Percentiles rank a stretch among this genome's conserved stretches.
Evolutionary conservation across 2,113 vertebrate genomes (phyloP).

Genomic region (Mesoclemmys tuberculata): DNA sequence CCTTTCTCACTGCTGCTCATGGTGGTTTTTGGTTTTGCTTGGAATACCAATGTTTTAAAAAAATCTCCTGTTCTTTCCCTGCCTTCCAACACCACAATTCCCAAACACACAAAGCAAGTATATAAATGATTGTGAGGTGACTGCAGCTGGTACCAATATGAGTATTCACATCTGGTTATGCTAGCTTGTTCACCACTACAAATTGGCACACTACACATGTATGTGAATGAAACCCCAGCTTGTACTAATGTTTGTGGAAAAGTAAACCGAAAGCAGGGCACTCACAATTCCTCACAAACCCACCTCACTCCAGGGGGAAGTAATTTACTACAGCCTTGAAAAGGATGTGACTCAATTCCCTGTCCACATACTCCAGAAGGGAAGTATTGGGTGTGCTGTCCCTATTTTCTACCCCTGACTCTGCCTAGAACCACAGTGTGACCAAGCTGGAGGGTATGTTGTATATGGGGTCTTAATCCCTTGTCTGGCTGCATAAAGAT

Average conservation of each 20-base stretch:
- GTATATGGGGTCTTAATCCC: background rate
- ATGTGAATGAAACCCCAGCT: background rate
- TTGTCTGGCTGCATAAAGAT: background rate
- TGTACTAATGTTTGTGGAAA: background rate
- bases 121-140: background rate
- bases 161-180: accelerated
- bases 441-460: background rate
- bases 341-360: accelerated
- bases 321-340: background rate
- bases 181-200: background rate
- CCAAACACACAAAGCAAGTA: background rate
- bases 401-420: background rate
- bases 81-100: background rate
- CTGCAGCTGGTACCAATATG: background rate
- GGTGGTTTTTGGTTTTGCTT: background rate
- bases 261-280: background rate
- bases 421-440: background rate
- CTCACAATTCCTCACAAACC: background rate
- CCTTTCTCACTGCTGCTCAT: background rate
- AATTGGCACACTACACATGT: background rate
- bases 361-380: background rate
- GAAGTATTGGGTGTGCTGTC: background rate
- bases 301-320: background rate
- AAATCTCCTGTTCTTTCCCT: background rate
- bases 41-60: background rate